These are phyloP conservation scores for Morus bassanus DNA, from an alignment of 2,797 vertebrate species.

Conservation along the genomic window DNA sequence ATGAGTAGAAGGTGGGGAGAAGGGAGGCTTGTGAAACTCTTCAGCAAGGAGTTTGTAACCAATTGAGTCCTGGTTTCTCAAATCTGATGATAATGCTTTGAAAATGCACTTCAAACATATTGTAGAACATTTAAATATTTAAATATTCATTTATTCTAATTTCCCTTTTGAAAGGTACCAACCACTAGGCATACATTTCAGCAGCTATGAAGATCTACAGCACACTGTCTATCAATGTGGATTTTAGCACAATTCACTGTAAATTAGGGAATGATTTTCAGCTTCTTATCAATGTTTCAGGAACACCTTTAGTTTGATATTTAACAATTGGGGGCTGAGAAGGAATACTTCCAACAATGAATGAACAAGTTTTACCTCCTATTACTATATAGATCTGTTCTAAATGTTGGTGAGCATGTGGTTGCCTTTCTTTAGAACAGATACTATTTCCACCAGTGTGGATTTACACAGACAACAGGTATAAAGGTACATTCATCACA, in stretches of 20 bases:
- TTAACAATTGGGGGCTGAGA: slow-evolving; percentile 45
- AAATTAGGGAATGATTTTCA: slow-evolving; percentile 66
- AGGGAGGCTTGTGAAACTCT: slow-evolving; percentile 32
- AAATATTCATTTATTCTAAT: slow-evolving; percentile 82
- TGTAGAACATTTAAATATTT: slow-evolving; percentile 77
- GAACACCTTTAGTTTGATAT: slow-evolving; percentile 49
- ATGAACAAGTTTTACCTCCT: slow-evolving; percentile 24
- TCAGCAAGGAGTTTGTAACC: slow-evolving; percentile 46
- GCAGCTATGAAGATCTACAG: slow-evolving; percentile 63
- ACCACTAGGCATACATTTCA: slow-evolving; percentile 57
- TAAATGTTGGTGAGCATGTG: neutral
- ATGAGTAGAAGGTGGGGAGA: slow-evolving; percentile 43
- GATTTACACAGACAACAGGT: neutral
- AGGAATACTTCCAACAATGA: slow-evolving; percentile 38
- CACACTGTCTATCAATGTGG: slow-evolving; percentile 59
- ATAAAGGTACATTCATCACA: neutral
- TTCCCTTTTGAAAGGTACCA: slow-evolving; percentile 72
- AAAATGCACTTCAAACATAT: slow-evolving; percentile 75
- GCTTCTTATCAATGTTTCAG: slow-evolving; percentile 62
- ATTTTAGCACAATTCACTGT: slow-evolving; percentile 65
- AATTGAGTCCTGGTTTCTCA: slow-evolving; percentile 57
- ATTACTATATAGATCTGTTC: neutral
- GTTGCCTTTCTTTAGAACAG: neutral
- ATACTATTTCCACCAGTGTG: neutral
- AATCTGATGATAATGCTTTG: slow-evolving; percentile 72